Evolutionary conservation across 2,797 vertebrate species (phyloP), one percentile per base, ranked within the genome.

Genomic region (Aeoliscus strigatus): DNA sequence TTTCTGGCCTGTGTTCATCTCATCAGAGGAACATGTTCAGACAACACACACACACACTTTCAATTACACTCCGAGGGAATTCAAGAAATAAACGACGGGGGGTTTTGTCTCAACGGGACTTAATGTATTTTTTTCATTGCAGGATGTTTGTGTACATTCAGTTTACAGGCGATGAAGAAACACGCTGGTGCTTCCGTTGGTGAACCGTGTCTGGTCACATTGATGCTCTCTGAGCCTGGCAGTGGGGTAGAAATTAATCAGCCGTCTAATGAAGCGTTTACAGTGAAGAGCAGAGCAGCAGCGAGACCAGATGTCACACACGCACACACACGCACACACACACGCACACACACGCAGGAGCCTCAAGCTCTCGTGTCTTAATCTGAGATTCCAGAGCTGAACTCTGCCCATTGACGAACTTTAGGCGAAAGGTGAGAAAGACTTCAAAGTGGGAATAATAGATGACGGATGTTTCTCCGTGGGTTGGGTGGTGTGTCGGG

Each of bases 381-480:
- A 68, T 68, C 62, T 66, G 51, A 4, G 3, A 39, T 41, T 46
- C 16, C 38, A 60, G 49, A 45, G 46, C 48, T 62, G 14, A 56
- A 41, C 35, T 52, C n/a, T 27, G 39, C 36, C 44, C 62, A 50
- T 67, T 38, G 42, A 50, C 30, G 35, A 36, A 28, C 27, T 54
- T 67, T 27, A 62, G 50, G 47, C 45, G 70, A 64, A 75, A 67
- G 56, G 60, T 71, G 66, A 78, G 59, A 56, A 41, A 2, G 14
- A 73, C 63, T 77, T 74, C 60, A 77, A 80, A 74, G 63, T 55
- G 27, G 5, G 13, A 48, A 37, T 37, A 39, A 64, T 49, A 48
- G 36, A 34, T 56, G 36, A 51, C 52, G 27, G 13, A 42, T 50
- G 15, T 49, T 53, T 66, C 54, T 31, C 47, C 36, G 1, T 4